Base-by-base conservation (phyloP, 2,113 vertebrate genomes). In the Eolophus roseicapilla region DNA sequence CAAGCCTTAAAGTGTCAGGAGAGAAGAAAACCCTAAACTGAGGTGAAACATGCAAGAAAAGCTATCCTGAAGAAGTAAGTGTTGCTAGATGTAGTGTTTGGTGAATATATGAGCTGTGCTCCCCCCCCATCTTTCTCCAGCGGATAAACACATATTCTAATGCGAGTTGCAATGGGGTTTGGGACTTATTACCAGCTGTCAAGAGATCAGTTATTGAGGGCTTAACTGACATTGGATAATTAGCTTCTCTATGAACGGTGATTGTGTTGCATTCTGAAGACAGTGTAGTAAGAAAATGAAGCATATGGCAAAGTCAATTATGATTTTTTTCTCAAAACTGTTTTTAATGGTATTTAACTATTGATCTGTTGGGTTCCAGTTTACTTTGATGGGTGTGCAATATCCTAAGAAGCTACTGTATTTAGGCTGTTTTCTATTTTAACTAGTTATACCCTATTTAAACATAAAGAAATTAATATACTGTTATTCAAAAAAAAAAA, bases 271-370 rank as follows among this genome's bases (percentile, higher is more conserved):
- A 87, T 68, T 94, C 93, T 88, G 95, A 92, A 95, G 91, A 93
- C 78, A 55, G 80, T 24, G 57, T 33, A 80, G 69, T 62, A 86
- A 84, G 88, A 93, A 93, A 96, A 85, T 53, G 60, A 93, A 93
- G 91, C 95, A 97, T 96, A 97, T 96, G 96, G 96, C 88, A 91
- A 89, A 97, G 96, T 94, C 93, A 96, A 93, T 97, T 97, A 95
- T 94, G 86, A 86, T 95, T 92, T 96, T 92, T 95, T 94, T 71
- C 86, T 95, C 82, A 90, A 93, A 96, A 96, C 44, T 85, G 47
- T 90, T 96, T 94, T 95, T 89, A 96, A 96, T 95, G 75, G 71
- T 92, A 93, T 95, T 97, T 97, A 97, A 96, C 92, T 91, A 89
- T 94, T 95, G 96, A 96, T 94, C 96, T 96, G 94, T 97, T 93